phyloP scores from a whole-genome alignment of 1,140 invertebrate species.

The Anagrus nilaparvatae region DNA sequence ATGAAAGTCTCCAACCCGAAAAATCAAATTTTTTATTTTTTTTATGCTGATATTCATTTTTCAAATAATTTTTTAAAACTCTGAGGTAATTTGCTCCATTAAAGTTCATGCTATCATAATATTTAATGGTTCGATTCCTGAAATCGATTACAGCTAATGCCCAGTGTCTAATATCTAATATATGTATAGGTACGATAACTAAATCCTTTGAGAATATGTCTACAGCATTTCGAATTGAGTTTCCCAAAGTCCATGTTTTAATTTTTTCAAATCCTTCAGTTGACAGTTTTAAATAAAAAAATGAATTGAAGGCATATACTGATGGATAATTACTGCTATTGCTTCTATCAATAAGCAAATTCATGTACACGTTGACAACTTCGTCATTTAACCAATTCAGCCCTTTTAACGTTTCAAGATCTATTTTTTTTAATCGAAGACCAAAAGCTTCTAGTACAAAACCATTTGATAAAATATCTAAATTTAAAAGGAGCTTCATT shows the following conservation, averaged over 20 bases:
- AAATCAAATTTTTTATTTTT: conserved; percentile 66
- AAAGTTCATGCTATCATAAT: conserved; percentile 97
- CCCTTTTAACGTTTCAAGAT: conserved; percentile 72
- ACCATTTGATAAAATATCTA: conserved; percentile 29
- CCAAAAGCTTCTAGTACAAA: conserved; percentile 45
- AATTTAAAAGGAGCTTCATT: no score
- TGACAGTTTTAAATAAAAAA: conserved; percentile 84
- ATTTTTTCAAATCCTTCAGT: conserved; percentile 62
- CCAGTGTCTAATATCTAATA: conserved; percentile 94
- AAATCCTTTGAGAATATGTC: conserved; percentile 81
- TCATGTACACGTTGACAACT: conserved; percentile 92
- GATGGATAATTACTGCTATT: conserved; percentile 52
- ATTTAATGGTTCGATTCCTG: conserved; percentile 62
- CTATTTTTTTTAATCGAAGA: conserved; percentile 50
- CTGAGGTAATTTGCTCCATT: conserved; percentile 64
- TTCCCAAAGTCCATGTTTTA: conserved; percentile 82
- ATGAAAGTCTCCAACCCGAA: conserved; percentile 57
- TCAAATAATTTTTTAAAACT: conserved; percentile 63
- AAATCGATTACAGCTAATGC: conserved; percentile 88
- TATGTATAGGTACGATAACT: conserved; percentile 85
- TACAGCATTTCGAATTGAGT: no score
- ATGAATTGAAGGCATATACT: conserved; percentile 86
- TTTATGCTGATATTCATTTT: conserved; percentile 79
- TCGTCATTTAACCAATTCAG: conserved; percentile 95
- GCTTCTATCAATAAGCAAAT: conserved; percentile 66